Conservation (phyloP, 2,797 vertebrate genomes). For the Propithecus perrieri region DNA sequence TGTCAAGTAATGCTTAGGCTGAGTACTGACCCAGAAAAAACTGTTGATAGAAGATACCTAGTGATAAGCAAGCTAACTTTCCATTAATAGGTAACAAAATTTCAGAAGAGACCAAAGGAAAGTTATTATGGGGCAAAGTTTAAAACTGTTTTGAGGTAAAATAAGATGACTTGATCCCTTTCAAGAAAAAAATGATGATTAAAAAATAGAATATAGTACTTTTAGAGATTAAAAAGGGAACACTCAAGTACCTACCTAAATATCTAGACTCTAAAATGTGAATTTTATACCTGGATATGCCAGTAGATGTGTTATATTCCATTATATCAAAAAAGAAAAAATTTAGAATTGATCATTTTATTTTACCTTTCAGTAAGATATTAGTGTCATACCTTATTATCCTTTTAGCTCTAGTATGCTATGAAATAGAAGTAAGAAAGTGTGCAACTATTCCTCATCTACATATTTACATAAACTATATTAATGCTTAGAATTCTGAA, state of each 20-base stretch:
- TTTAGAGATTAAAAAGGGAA: slow-evolving; percentile 17
- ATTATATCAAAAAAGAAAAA: neutral
- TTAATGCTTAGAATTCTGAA: neutral
- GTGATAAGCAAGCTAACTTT: neutral
- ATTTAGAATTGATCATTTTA: neutral
- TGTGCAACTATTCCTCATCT: neutral
- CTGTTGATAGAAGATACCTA: neutral
- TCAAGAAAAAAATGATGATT: neutral
- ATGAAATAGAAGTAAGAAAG: neutral
- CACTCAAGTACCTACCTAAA: neutral
- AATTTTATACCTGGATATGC: neutral
- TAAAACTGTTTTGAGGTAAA: slow-evolving; percentile 5
- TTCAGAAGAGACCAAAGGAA: slow-evolving; percentile 13
- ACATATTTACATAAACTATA: neutral
- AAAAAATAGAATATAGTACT: neutral
- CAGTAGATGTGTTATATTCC: neutral
- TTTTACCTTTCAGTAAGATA: slow-evolving; percentile 1
- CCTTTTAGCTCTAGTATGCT: neutral
- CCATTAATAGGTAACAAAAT: neutral
- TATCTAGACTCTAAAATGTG: neutral
- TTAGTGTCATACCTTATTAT: neutral
- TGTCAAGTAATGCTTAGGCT: neutral
- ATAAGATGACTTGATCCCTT: neutral
- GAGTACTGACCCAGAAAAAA: neutral
- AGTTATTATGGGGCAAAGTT: neutral